Evolutionary conservation across 2,797 vertebrate genomes (phyloP), one percentile per base, ranked within the genome.

Genomic region (Lycodopsis pacificus): DNA sequence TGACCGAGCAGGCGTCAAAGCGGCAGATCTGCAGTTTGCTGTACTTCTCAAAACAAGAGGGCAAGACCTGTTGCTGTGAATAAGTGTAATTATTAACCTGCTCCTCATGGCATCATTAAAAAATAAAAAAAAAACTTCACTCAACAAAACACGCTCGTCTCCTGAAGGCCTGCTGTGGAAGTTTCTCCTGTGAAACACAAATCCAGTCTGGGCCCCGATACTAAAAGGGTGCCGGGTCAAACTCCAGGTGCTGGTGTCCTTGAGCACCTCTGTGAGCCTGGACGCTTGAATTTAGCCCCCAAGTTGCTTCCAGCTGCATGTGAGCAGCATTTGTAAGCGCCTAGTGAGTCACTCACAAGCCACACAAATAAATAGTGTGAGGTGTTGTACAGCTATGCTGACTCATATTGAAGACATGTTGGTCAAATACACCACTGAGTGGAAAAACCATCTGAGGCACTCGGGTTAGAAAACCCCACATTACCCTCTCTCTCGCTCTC

Each of bases 341-440:
- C 7, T 11, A 64, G 83, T 88, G 92, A 94, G 79, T 94, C 93
- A 93, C 80, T 57, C 70, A 32, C 80, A 73, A 86, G 80, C 77
- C 90, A 88, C 87, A 91, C 88, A 92, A 90, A 92, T 85, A 93
- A 88, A 91, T 69, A 85, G 71, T 81, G 86, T 79, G 87, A 92
- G 88, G 90, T 92, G 90, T 92, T 88, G 76, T 82, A 51, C 77
- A 83, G 82, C 75, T 80, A 83, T 89, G 90, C 92, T 93, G 91
- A 94, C 87, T 92, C 90, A 93, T 40, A 81, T 81, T 46, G n/a
- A 82, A 92, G 89, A 84, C 86, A 82, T 34, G 58, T 81, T 72
- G 89, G 84, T 88, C 80, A 79, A 85, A 86, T 61, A 59, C 83
- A 83, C 71, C 78, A 2, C 83, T 71, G 76, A 4, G 84, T 91